Base-by-base conservation (phyloP, 2,113 vertebrate species). In the Rhynchomys soricoides region DNA sequence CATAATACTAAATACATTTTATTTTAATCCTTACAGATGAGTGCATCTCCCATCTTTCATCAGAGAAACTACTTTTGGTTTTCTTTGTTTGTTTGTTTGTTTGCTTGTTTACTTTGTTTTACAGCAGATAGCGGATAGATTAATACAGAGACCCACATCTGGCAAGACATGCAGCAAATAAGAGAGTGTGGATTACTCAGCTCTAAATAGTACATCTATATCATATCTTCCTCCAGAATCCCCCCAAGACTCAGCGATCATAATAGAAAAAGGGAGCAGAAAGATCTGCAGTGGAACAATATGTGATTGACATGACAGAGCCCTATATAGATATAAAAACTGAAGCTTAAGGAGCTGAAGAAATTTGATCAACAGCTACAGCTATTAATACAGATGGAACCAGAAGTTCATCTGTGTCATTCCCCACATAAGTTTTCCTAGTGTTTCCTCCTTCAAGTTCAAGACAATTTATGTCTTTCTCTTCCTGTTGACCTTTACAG, bases 281-380 rank as follows among this genome's bases (percentile, higher is more conserved):
- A 85, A 66, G 26, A 45, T 48, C 64, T 22, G 0, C 16, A 66
- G 17, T 48, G 4, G 17, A 86, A 34, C 17, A 34, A 24, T 66
- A 22, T 86, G 31, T 37, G 17, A 9, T 22, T 34, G 1, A 34
- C 31, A 34, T 12, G 17, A 22, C 43, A 86, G 26, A 43, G 10
- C 5, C 43, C 29, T 48, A 48, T 17, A 66, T 9, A 66, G 40
- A 66, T 48, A 5, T 88, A 7, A 19, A 12, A 88, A 73, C 1
- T 5, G 13, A 97, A 66, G 9, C 31, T 62, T 40, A 55, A 66
- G 94, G 45, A 95, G 59, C 37, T 62, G 81, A 96, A 86, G 19
- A 96, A 89, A 74, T 52, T 1, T 17, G 40, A 82, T 11, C 26
- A 57, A 78, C 89, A 70, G 82, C 81, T 34, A 85, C 0, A 87